A percentile compares a stretch with the other conserved stretches of the same genome.
Evolutionary conservation across 1,140 invertebrate genomes (phyloP).

Genomic region (Trissolcus basalis): DNA sequence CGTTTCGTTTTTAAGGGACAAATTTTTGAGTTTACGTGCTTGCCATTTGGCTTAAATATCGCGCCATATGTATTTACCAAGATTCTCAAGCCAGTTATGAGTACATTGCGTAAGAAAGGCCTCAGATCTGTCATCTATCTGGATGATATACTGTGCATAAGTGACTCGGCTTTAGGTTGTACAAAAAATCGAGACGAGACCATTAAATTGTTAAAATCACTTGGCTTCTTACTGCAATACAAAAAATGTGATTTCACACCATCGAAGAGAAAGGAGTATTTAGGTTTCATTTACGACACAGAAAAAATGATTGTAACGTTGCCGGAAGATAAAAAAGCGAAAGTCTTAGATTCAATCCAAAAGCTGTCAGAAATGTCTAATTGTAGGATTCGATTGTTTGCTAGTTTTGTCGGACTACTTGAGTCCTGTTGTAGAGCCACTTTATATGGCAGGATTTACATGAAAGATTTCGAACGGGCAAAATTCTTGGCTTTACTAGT

Average conservation of each 20-base stretch:
- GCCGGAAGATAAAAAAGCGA: constrained; percentile 11
- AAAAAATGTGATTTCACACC: constrained; percentile 28
- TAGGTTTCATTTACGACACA: constrained; percentile 32
- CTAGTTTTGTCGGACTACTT: constrained; percentile 8
- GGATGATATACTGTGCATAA: constrained; percentile 21
- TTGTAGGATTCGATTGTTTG: constrained; percentile 14
- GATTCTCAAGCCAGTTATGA: constrained; percentile 48
- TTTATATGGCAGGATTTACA: constrained; percentile 5
- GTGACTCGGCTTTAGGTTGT: constrained; percentile 13
- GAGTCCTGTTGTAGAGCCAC: not conserved
- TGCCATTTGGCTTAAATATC: constrained; percentile 30
- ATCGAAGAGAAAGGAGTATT: constrained; percentile 9
- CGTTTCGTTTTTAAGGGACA: constrained; percentile 39
- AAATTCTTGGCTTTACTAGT: constrained; percentile 16
- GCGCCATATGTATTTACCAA: constrained; percentile 31
- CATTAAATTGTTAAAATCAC: constrained; percentile 14
- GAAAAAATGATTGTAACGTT: constrained; percentile 13
- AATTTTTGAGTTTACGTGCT: constrained; percentile 34
- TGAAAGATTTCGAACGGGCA: constrained; percentile 8
- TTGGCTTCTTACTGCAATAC: constrained; percentile 29
- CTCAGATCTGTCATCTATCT: constrained; percentile 19
- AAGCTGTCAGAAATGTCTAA: not conserved
- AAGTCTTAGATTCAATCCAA: constrained; percentile 1
- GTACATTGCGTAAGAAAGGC: constrained; percentile 19
- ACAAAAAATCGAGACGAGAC: too few species aligned